Evolutionary conservation across 2,888 invertebrate species (phyloP).

Genomic region (Eucera pruinosa): DNA sequence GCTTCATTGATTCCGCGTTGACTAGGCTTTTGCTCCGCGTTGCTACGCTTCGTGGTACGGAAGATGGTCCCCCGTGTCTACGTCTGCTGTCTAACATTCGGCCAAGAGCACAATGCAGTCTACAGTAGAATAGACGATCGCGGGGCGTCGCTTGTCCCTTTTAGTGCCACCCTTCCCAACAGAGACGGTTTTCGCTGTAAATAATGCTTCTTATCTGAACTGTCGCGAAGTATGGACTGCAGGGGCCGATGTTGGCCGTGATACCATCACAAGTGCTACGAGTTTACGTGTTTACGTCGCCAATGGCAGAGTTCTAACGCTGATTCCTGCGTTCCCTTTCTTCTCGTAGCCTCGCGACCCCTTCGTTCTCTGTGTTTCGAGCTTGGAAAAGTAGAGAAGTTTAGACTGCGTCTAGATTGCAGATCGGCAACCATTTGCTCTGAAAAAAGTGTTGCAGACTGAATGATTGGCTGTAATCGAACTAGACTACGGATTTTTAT

Average conservation of each 20-base stretch:
- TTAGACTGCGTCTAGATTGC: no score
- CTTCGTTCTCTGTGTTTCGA: not conserved
- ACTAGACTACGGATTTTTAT: no score
- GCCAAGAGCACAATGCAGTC: constrained; percentile 54
- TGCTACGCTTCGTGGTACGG: constrained; percentile 23
- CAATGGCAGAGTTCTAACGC: constrained; percentile 43
- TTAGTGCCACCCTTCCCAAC: constrained; percentile 41
- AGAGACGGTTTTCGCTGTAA: constrained; percentile 44
- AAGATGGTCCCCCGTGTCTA: constrained; percentile 6
- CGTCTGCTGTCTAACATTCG: constrained; percentile 39
- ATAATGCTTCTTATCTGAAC: constrained; percentile 64
- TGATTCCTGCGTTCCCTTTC: constrained; percentile 31
- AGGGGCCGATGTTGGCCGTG: constrained; percentile 38
- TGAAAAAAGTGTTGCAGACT: no score
- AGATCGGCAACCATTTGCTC: no score
- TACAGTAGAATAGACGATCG: constrained; percentile 35
- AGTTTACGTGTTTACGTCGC: constrained; percentile 41
- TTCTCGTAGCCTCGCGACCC: not conserved
- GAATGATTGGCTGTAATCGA: no score
- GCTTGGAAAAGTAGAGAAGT: no score
- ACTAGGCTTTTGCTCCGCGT: constrained; percentile 17
- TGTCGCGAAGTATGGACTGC: constrained; percentile 57
- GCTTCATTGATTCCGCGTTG: constrained; percentile 77
- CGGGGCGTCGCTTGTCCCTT: constrained; percentile 48
- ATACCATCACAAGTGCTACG: constrained; percentile 49